Conservation (phyloP, 53 echinoderm and acorn worm genomes). For the Holothuria leucospilota region DNA sequence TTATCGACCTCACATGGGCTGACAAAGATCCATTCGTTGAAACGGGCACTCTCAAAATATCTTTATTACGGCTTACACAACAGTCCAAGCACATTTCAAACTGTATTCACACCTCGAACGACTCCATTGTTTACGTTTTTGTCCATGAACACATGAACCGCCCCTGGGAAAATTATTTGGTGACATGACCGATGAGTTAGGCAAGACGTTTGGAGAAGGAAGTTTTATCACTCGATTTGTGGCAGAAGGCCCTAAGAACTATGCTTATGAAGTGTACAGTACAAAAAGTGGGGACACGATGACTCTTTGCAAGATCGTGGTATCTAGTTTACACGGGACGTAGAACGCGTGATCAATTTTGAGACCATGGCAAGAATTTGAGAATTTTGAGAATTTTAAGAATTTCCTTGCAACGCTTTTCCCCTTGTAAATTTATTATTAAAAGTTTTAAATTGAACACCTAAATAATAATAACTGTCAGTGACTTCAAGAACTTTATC, state of each 20-base stretch:
- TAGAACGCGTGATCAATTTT: slow-evolving; percentile 29
- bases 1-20: background rate
- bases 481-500: no score
- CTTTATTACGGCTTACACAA: slow-evolving; percentile 30
- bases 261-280: slow-evolving; percentile 56
- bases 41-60: background rate
- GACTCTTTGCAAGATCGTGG: slow-evolving; percentile 37
- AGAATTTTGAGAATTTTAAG: no score
- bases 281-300: background rate
- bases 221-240: no score
- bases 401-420: no score
- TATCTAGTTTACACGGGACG: slow-evolving; percentile 35
- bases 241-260: slow-evolving; percentile 75
- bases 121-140: slow-evolving; percentile 53
- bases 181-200: no score
- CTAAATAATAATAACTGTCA: no score
- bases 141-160: slow-evolving; percentile 52
- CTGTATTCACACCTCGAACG: background rate
- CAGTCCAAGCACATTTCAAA: slow-evolving; percentile 17
- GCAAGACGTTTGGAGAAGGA: no score
- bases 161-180: slow-evolving; percentile 56
- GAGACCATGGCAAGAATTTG: slow-evolving; percentile 20
- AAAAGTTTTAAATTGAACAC: no score
- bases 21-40: slow-evolving; percentile 2
- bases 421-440: no score